Base-by-base conservation (phyloP, 2,888 invertebrate species). In the Pteria penguin region DNA sequence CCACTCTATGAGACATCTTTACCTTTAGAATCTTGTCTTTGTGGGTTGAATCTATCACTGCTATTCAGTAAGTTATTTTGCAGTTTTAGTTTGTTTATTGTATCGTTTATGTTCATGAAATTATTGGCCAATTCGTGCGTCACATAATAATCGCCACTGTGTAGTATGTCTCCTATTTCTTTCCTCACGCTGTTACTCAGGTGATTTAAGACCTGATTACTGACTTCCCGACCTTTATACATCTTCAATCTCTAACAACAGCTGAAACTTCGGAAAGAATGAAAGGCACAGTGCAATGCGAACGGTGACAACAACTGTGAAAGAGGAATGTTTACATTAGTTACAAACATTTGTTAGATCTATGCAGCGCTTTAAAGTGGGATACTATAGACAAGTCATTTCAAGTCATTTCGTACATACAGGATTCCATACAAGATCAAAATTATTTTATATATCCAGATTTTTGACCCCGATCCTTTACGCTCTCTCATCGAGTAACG, bases 61-160 rank as follows among this genome's bases (percentile, higher is more conserved):
- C 88, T 83, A 4, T 82, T 73, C 67, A 89, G 79, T 29, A 91
- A 82, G 54, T 86, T 84, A 26, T 83, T 81, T 80, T 91, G 91
- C 66, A 92, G 82, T 54, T 84, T 86, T 54, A 92, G 81, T 76
- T 91, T 89, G 62, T 89, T 88, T 32, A 90, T 75, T 8, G 89
- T 91, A 81, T 88, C 89, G 45, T 85, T 81, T 61, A 91, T 86
- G 11, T 82, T 79, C 24, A 85, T 81, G 67, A 91, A 75, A 63
- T 90, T 88, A 52, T 86, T 81, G 45, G 84, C 85, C 54, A 91
- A 81, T 78, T 91, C 90, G 52, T 89, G 88, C 4, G 91, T 91
- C 68, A 88, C 86, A 81, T 91, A 91, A 79, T 84, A 90, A 31
- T 88, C 80, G 57, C 90, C 90, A 66, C 86, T 87, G 45, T 82